Evolutionary conservation across 2,888 invertebrate species (phyloP), one percentile per base, ranked within the genome.

Genomic region (Agriopis aurantiaria): DNA sequence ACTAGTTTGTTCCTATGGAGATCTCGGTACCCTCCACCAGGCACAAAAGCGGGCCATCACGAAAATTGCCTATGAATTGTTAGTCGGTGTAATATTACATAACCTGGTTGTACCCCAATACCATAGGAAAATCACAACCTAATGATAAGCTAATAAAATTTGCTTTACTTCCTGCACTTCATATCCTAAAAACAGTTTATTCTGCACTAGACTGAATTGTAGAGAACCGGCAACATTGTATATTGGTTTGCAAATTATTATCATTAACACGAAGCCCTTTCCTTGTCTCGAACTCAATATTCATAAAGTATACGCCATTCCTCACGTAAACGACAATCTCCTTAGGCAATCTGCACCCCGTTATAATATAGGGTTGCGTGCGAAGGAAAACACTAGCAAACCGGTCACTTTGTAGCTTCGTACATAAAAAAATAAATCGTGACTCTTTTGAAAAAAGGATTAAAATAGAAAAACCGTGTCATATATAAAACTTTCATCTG

Each of bases 251-350:
- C 33, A 48, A 59, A 23, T 48, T 23, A 48, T 11, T 59, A 8
- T 48, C 14, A 46, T 68, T 59, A 60, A 23, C n/a, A 57, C 9
- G n/a, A 49, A 55, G 52, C 60, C 45, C 17, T 62, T 33, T 51
- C 61, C 67, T 72, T 75, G 64, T 64, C 8, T 60, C 48, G 63
- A 68, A 65, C 62, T 72, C 69, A 72, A 72, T 76, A 76, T 71
- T 75, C 71, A 75, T 72, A 72, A 57, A 73, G 62, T 72, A 73
- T 67, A 59, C 68, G 51, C 55, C 55, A 71, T 67, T 72, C 70
- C 72, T 57, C 63, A 69, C 51, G 52, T 56, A 69, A 69, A 65
- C 65, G 63, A 73, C 71, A 56, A 63, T 61, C 64, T 71, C 71
- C 67, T 69, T 65, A 71, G 71, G 67, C 69, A 46, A 66, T 69